Percentiles rank a stretch among this genome's conserved stretches.
Evolutionary conservation across 2,888 invertebrate genomes (phyloP).

Genomic region (Mesorhabditis belari): DNA sequence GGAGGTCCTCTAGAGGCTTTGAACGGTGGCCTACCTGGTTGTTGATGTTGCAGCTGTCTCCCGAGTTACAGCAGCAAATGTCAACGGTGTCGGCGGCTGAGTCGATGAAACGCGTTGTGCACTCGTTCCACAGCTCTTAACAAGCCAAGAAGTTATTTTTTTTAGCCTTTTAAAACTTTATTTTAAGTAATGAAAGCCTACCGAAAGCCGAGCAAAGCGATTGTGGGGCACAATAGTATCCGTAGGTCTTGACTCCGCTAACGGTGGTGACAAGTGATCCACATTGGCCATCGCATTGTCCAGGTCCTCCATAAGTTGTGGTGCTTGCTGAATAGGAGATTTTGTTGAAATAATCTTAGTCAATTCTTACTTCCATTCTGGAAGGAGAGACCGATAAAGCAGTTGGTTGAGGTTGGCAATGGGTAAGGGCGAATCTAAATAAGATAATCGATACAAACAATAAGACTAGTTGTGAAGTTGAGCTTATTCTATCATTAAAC

Average conservation of each 20-base stretch:
- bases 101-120: neutral
- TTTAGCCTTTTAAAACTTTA: too few relatives aligned
- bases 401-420: slow-evolving; percentile 5
- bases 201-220: too few relatives aligned
- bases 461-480: slow-evolving; percentile 22
- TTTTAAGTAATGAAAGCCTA: too few relatives aligned
- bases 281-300: slow-evolving; percentile 23
- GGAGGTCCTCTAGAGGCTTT: neutral
- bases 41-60: slow-evolving; percentile 26
- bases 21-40: slow-evolving; percentile 5
- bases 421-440: slow-evolving; percentile 3
- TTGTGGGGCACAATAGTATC: slow-evolving; percentile 27
- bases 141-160: too few relatives aligned
- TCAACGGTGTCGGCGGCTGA: neutral
- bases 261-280: slow-evolving; percentile 18
- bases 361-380: slow-evolving; percentile 21
- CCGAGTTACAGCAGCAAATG: slow-evolving; percentile 27
- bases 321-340: slow-evolving; percentile 2
- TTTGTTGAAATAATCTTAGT: too few relatives aligned
- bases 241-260: slow-evolving; percentile 11
- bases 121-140: neutral
- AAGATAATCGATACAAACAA: slow-evolving; percentile 11
- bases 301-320: slow-evolving; percentile 18
- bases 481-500: too few relatives aligned
- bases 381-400: slow-evolving; percentile 27